These are phyloP conservation scores for Xyliphius kryptos DNA, from an alignment of 2,113 vertebrate genomes.

Conservation along the genomic window DNA sequence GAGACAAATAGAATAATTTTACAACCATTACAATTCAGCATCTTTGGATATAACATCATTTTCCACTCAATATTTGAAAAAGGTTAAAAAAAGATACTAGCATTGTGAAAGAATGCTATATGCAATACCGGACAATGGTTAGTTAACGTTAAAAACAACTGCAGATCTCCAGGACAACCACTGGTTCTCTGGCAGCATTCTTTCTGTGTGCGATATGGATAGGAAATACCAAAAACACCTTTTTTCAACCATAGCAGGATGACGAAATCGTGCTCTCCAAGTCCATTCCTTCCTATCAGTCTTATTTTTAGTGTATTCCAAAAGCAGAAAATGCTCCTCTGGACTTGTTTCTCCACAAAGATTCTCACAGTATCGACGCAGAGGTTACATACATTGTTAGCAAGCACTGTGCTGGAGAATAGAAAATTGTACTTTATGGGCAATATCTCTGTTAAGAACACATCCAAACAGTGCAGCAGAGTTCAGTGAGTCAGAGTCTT, in stretches of 20 bases:
- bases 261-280: constrained; percentile 12
- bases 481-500: too few species aligned
- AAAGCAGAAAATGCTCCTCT: too few species aligned
- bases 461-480: too few species aligned
- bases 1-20: too few species aligned
- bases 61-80: constrained; percentile 51
- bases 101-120: constrained; percentile 13
- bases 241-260: neutral
- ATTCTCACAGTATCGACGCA: too few species aligned
- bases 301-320: too few species aligned
- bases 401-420: too few species aligned
- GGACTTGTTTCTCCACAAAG: too few species aligned
- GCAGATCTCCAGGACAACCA: constrained; percentile 26
- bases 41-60: constrained; percentile 62
- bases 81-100: constrained; percentile 38
- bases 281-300: constrained; percentile 34
- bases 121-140: constrained; percentile 6
- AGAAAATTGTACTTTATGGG: too few species aligned
- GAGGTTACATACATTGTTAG: too few species aligned
- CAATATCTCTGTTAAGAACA: too few species aligned
- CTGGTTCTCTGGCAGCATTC: constrained; percentile 6
- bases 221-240: constrained; percentile 41
- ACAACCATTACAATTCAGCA: constrained; percentile 38
- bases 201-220: constrained; percentile 1
- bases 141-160: constrained; percentile 16